These are phyloP conservation scores for Mandrillus leucophaeus DNA, from an alignment of 2,113 vertebrate species.

Conservation along the genomic window DNA sequence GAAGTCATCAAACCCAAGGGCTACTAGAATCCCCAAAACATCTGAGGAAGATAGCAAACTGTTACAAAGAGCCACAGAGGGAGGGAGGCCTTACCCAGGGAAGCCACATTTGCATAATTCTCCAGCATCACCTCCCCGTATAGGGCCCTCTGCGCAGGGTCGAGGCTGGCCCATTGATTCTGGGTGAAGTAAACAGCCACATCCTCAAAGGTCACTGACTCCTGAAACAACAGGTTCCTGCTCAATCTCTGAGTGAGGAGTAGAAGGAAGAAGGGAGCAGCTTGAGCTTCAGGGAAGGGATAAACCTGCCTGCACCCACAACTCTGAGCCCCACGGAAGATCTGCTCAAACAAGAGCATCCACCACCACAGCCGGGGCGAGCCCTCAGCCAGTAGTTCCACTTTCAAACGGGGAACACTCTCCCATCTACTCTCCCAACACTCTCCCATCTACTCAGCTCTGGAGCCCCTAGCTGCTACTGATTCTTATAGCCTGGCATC, in stretches of 20 bases:
- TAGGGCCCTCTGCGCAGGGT: slow-evolving; percentile 10
- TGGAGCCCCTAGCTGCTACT: not conserved
- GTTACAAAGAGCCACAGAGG: not conserved
- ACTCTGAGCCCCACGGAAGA: not conserved
- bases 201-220: slow-evolving; percentile 64
- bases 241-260: not conserved
- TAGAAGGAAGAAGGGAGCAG: not conserved
- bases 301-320: not conserved
- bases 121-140: slow-evolving; percentile 75
- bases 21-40: not conserved
- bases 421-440: not conserved
- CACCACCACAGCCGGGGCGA: not conserved
- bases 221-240: slow-evolving; percentile 51
- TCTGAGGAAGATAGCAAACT: not conserved
- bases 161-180: slow-evolving; percentile 55
- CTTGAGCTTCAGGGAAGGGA: not conserved
- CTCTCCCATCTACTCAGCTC: not conserved
- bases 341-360: not conserved
- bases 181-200: slow-evolving; percentile 67
- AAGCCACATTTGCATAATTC: slow-evolving; percentile 46
- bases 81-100: slow-evolving; percentile 47
- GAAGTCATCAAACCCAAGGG: not conserved
- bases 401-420: not conserved
- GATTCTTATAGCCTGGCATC: not conserved
- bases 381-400: not conserved